Evolutionary conservation across 2,888 invertebrate species (phyloP).

Genomic region (Ectemnius lituratus): DNA sequence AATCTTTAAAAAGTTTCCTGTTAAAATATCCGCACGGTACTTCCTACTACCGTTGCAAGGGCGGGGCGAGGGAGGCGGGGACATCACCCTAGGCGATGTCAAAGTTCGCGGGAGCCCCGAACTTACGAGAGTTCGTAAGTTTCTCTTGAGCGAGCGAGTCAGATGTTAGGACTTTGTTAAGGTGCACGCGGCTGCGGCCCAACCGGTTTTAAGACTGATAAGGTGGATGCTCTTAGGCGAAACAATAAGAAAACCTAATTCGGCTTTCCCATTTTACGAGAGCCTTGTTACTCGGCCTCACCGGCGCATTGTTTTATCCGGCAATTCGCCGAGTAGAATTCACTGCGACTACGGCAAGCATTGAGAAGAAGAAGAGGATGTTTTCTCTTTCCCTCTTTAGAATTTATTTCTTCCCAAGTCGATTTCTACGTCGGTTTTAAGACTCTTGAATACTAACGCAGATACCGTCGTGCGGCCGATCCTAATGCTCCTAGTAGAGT

Average conservation of each 20-base stretch:
- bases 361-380: too few relatives aligned
- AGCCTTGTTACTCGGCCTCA: too few relatives aligned
- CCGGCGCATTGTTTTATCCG: too few relatives aligned
- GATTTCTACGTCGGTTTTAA: too few relatives aligned
- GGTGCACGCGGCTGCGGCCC: background rate
- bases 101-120: constrained; percentile 6
- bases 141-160: constrained; percentile 13
- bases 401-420: too few relatives aligned
- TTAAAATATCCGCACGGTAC: constrained; percentile 17
- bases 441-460: too few relatives aligned
- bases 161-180: constrained; percentile 11
- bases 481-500: too few relatives aligned
- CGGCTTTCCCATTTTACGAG: background rate
- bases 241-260: constrained; percentile 9
- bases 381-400: too few relatives aligned
- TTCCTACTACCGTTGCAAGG: background rate
- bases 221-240: background rate
- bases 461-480: too few relatives aligned
- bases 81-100: constrained; percentile 4
- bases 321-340: too few relatives aligned
- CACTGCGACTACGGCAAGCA: too few relatives aligned
- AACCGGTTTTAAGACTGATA: background rate
- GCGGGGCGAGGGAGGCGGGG: too few relatives aligned
- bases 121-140: constrained; percentile 14
- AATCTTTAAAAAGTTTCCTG: constrained; percentile 34